A percentile compares a stretch with the other conserved stretches of the same genome.
These are phyloP conservation scores for Hypsibius dujardini DNA, from an alignment of 1,140 invertebrate species.

Conservation along the genomic window DNA sequence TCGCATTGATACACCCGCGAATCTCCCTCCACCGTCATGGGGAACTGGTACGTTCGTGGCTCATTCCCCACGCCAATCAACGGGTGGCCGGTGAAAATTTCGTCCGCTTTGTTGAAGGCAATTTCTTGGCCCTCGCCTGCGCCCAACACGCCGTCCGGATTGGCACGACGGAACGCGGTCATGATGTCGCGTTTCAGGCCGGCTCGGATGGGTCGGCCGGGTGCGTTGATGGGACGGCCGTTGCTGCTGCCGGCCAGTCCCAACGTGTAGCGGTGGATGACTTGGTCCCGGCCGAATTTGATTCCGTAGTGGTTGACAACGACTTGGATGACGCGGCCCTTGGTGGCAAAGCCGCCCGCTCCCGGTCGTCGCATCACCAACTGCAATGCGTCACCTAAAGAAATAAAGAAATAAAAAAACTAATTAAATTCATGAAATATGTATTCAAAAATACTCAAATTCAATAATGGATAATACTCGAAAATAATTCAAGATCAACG, in stretches of 20 bases:
- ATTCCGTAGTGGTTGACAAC: not conserved
- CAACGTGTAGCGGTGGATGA: not conserved
- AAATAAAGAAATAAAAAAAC: too few species aligned
- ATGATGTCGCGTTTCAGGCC: constrained; percentile 10
- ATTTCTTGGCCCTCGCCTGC: not conserved
- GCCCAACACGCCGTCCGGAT: not conserved
- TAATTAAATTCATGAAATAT: too few species aligned
- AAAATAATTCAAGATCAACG: too few species aligned
- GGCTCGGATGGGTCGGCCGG: not conserved
- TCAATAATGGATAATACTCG: too few species aligned
- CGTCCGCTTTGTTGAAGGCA: constrained; percentile 13
- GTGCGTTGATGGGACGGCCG: not conserved
- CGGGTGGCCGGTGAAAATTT: not conserved
- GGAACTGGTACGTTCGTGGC: not conserved
- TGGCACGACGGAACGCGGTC: not conserved
- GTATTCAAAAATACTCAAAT: too few species aligned
- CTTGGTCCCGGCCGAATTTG: not conserved
- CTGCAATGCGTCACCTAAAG: too few species aligned
- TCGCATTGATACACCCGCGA: not conserved
- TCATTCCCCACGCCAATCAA: not conserved
- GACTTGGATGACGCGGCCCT: not conserved
- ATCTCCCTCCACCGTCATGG: not conserved
- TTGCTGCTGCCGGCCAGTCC: not conserved
- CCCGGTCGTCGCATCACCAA: not conserved
- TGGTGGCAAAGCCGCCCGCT: not conserved